Evolutionary conservation across 2,888 invertebrate species (phyloP), one percentile per base, ranked within the genome.

Genomic region (Lottia scabra): DNA sequence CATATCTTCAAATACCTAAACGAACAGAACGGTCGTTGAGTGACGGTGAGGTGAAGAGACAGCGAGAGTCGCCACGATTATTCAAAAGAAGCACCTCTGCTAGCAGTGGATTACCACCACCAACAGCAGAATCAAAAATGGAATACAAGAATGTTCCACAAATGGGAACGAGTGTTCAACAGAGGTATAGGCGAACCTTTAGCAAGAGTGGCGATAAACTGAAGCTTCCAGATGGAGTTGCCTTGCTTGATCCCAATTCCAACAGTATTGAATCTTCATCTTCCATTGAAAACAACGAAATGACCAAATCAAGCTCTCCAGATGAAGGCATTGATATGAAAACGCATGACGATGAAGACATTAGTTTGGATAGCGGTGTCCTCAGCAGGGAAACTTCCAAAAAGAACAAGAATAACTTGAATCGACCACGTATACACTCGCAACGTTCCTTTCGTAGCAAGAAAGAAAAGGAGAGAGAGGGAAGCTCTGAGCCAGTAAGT

Each of bases 121-220:
- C 63, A 16, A n/a, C 15, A 15, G 19, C 19, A n/a, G n/a, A 19
- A 27, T 16, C n/a, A 8, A 62, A 63, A 23, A 15, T 13, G 8
- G 76, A 78, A 15, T 71, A 70, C 19, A 76, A 72, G 27, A 44
- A 48, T 3, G 74, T 77, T 15, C 79, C 79, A 0, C 71, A 69
- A 10, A 75, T 77, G 79, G 75, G 79, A 2, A 75, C 77, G 1
- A 70, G 69, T n/a, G 74, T 75, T 1, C 77, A 77, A 26, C 67
- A 72, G 48, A 74, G 70, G 26, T 79, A 79, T 65, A 70, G 77
- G 30, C 45, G 79, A 45, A 75, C 77, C 19, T 79, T 75, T 62
- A 74, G 76, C 0, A 38, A 56, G 62, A 44, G 62, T 19, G 45
- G 10, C 23, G 56, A 56, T 10, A 23, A 10, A 23, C 56, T 56